Base-by-base conservation (phyloP, 2,888 invertebrate species). In the Cosmorhoe ocellata region DNA sequence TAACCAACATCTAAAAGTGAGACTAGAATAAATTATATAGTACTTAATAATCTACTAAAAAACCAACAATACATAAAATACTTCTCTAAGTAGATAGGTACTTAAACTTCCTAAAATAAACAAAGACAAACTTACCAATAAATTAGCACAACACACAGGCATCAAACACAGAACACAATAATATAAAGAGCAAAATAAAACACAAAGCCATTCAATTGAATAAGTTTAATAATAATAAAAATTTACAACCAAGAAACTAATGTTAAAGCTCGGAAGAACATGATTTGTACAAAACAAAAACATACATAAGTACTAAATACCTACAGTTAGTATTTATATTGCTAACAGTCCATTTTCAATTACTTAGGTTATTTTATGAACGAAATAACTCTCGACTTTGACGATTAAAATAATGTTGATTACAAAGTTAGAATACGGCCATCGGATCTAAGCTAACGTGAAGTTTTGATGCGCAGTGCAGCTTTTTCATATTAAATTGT, bases 241-340 rank as follows among this genome's bases (percentile, higher is more conserved):
- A 88, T 83, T 76, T 89, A 91, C 88, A 86, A 86, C 82, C 84
- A 88, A 85, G 78, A 81, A 83, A 82, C 78, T 86, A 84, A 66
- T 74, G 81, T 88, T 85, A 89, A 90, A 89, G 88, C 87, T 91
- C 79, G 83, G 85, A 88, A 90, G 89, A 91, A 87, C 84, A 80
- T 79, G 73, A 81, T 82, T 81, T 84, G 79, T 86, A 85, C 81
- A 87, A 76, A 76, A 66, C 61, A 63, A 67, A 67, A 60, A 69
- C 51, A 61, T 57, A 58, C 33, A 60, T 3, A 18, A 18, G n/a
- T 58, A 62, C 52, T 58, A 62, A 59, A 18, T 3, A 58, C n/a
- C n/a, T 65, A 68, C 59, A 69, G 66, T 71, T 71, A 72, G 69
- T 51, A 42, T 33, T 66, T 66, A 65, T 57, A 62, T 54, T n/a